These are phyloP conservation scores for Trichomycterus rosablanca DNA, from an alignment of 2,113 vertebrate genomes.

Conservation along the genomic window DNA sequence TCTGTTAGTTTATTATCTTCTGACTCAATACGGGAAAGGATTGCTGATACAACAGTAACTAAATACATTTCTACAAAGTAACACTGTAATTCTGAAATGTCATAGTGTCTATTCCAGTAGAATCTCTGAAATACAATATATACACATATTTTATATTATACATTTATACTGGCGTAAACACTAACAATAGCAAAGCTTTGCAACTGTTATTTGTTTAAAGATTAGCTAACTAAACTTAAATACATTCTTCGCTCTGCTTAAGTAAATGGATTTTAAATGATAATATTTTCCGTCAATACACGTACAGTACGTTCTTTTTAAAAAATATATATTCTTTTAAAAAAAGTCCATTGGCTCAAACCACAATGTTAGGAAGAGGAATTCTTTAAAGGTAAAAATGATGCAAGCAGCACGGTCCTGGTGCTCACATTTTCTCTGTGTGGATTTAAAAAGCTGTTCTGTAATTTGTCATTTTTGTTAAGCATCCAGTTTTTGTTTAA, in stretches of 20 bases:
- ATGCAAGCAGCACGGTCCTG: background rate
- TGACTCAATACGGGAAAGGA: conserved; percentile 49
- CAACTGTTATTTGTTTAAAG: conserved; percentile 50
- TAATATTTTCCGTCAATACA: conserved; percentile 38
- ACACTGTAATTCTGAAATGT: conserved; percentile 62
- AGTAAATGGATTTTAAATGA: conserved; percentile 53
- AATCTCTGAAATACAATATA: conserved; percentile 62
- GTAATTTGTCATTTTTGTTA: background rate
- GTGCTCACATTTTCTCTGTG: no score
- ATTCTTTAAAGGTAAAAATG: background rate
- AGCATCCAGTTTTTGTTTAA: background rate
- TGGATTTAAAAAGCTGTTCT: no score
- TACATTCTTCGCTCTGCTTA: conserved; percentile 57
- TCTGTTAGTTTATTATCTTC: conserved; percentile 64
- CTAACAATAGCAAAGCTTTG: conserved; percentile 58
- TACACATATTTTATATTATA: conserved; percentile 59
- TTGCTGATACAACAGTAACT: conserved; percentile 61
- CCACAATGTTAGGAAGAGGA: background rate
- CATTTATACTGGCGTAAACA: conserved; percentile 57
- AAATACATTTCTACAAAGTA: conserved; percentile 69
- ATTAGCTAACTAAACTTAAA: conserved; percentile 56
- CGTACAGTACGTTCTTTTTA: conserved; percentile 37
- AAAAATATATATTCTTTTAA: conserved; percentile 31
- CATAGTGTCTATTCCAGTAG: conserved; percentile 49
- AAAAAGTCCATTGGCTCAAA: conserved; percentile 35